phyloP scores from a whole-genome alignment of 2,113 vertebrate genomes.

The Cercopithecus mona region DNA sequence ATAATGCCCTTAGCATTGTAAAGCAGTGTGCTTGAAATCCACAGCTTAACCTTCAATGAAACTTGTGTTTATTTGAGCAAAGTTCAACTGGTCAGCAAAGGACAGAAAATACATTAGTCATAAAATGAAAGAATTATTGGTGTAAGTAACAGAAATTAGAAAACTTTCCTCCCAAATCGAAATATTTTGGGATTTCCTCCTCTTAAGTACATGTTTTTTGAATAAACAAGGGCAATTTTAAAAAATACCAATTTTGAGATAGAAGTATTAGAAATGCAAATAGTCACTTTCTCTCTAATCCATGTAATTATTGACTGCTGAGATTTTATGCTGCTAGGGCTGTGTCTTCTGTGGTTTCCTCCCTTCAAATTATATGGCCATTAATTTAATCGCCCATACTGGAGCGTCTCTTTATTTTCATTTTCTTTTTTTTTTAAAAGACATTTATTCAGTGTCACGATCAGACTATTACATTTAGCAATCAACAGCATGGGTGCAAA shows the following conservation, averaged over 20 bases:
- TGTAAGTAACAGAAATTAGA: neutral
- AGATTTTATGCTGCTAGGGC: neutral
- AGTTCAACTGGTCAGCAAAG: slow-evolving; percentile 47
- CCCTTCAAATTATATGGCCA: neutral
- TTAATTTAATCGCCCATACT: neutral
- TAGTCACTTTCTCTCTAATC: neutral
- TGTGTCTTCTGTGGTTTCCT: neutral
- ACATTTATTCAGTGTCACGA: no score
- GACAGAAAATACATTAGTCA: slow-evolving; percentile 43
- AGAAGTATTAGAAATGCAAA: slow-evolving; percentile 8
- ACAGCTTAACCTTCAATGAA: neutral
- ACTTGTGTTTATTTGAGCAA: slow-evolving; percentile 49
- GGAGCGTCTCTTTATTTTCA: slow-evolving; percentile 30
- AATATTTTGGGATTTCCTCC: slow-evolving; percentile 19
- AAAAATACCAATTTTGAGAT: neutral
- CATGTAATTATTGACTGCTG: neutral
- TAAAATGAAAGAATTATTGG: slow-evolving; percentile 41
- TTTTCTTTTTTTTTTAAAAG: neutral
- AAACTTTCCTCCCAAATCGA: neutral
- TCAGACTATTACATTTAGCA: no score
- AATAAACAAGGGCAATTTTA: neutral
- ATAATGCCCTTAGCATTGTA: neutral
- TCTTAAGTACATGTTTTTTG: neutral
- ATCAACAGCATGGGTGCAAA: no score
- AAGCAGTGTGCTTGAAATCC: slow-evolving; percentile 7